Base-by-base conservation (phyloP, 2,888 invertebrate species). In the Cephus runcator region DNA sequence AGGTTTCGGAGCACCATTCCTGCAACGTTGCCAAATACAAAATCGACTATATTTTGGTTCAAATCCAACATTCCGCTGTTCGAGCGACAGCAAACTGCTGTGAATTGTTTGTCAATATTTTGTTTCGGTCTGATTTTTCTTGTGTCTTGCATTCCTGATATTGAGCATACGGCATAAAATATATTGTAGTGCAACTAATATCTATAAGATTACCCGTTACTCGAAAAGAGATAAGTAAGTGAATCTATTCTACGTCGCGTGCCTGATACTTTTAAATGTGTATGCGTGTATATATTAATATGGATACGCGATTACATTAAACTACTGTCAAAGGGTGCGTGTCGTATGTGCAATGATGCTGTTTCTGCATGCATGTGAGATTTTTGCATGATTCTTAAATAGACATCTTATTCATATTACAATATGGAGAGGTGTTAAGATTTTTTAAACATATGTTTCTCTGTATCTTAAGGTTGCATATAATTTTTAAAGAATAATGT, bases 71-170 rank as follows among this genome's bases (percentile, higher is more conserved):
- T 85, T 85, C 83, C 85, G 83, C 80, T 79, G 83, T 85, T 77
- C 82, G 80, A 81, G 79, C 76, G 82, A 83, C 79, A 80, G 83
- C 77, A 78, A 85, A 81, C 78, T 79, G 78, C 81, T 74, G 75
- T 80, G 77, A 82, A 82, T 86, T 86, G 87, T 86, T 85, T 86
- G 85, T 87, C 86, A 87, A 87, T 85, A 86, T 83, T 82, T 82
- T 79, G 68, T 79, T 75, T 81, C 76, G 34, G 69, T 12, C 30
- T 34, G 34, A 23, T 69, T 34, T 33, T 36, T 74, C 34, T 69
- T 69, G 23, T 30, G 34, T 35, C 77, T 82, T 76, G 31, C 35
- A 35, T 76, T 75, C 30, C 34, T 75, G 31, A 75, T 75, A 36
- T 71, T 77, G 76, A 34, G 78, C 77, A 69, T 73, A 77, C 69